phyloP scores from a whole-genome alignment of 2,888 invertebrate species.

The Nymphalis polychloros region DNA sequence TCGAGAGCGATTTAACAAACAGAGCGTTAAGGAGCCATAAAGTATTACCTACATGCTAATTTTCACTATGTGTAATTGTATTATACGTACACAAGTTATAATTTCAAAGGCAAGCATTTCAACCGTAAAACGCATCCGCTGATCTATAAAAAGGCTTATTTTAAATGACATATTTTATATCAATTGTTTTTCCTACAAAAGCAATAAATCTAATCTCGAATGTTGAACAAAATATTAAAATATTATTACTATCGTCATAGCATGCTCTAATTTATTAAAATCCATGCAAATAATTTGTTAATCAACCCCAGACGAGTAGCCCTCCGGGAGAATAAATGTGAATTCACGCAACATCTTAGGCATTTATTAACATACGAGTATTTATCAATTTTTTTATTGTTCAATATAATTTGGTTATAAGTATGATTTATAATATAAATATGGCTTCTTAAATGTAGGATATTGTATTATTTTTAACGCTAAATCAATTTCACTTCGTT shows the following conservation, averaged over 20 bases:
- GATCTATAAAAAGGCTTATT: constrained; percentile 30
- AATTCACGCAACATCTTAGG: background rate
- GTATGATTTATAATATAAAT: no score
- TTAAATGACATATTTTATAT: constrained; percentile 9
- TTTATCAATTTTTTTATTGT: background rate
- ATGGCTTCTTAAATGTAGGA: background rate
- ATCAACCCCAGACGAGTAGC: constrained; percentile 70
- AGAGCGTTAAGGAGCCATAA: constrained; percentile 77
- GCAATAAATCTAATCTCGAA: constrained; percentile 26
- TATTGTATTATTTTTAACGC: constrained; percentile 16
- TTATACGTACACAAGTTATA: constrained; percentile 56
- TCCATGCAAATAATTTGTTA: constrained; percentile 55
- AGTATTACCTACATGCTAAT: constrained; percentile 79
- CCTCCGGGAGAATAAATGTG: constrained; percentile 60
- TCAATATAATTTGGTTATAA: background rate
- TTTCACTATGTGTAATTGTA: constrained; percentile 69
- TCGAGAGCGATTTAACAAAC: constrained; percentile 68
- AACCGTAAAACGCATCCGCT: constrained; percentile 58
- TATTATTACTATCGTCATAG: constrained; percentile 13
- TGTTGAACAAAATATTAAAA: constrained; percentile 6
- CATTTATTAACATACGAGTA: background rate
- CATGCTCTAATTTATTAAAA: constrained; percentile 42
- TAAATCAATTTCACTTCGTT: constrained; percentile 32
- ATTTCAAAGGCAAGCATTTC: constrained; percentile 71
- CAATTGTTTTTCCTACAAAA: constrained; percentile 20